These are phyloP conservation scores for Oceanites oceanicus DNA, from an alignment of 2,113 vertebrate species.

Conservation along the genomic window DNA sequence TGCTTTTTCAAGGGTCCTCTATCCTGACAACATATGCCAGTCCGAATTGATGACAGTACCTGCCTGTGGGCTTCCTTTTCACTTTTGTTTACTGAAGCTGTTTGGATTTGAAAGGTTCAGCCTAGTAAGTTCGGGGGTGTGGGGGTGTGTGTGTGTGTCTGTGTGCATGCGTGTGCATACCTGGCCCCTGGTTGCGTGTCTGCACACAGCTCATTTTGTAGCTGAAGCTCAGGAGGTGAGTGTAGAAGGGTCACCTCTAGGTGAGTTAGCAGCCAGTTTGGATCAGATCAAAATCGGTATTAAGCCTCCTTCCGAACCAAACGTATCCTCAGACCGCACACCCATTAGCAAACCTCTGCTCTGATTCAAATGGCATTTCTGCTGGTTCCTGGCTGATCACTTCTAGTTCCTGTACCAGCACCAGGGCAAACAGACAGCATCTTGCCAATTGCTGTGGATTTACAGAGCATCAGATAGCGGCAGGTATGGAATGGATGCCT, in stretches of 20 bases:
- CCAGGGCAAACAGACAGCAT: neutral
- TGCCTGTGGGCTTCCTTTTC: neutral
- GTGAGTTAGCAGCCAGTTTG: neutral
- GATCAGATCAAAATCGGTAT: neutral
- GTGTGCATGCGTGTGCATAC: neutral
- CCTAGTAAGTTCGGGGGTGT: no score
- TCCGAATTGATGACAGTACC: neutral
- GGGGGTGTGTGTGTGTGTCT: no score
- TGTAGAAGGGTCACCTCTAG: neutral
- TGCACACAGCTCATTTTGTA: neutral
- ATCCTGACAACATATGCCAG: neutral
- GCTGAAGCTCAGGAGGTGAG: neutral
- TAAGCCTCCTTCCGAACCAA: neutral
- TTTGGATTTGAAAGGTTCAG: neutral
- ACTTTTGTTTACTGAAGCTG: neutral
- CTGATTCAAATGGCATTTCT: neutral
- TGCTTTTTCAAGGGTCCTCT: neutral
- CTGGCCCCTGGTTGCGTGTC: neutral
- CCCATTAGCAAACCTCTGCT: neutral
- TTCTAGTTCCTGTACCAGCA: neutral
- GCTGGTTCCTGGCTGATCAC: neutral
- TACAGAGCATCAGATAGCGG: neutral
- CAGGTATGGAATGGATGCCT: neutral
- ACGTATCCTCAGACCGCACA: neutral
- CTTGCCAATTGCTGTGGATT: neutral